Percentiles rank a stretch among this genome's conserved stretches.
phyloP scores from a whole-genome alignment of 1,140 invertebrate genomes.

The Drosophila pseudoobscura region DNA sequence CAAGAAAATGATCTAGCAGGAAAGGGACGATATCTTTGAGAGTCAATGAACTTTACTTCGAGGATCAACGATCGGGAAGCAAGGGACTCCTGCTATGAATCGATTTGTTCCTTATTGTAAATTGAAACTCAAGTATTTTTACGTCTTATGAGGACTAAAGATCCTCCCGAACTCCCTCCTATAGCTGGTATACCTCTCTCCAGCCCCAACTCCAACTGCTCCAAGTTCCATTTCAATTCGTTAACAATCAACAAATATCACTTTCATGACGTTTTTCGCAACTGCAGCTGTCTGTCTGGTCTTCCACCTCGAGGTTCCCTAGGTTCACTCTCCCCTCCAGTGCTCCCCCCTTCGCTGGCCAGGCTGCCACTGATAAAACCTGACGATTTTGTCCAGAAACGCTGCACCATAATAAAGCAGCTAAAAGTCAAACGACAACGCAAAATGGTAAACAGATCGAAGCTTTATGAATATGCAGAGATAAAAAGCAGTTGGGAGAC shows the following conservation, averaged over 20 bases:
- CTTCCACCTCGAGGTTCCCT: slow-evolving; percentile 30
- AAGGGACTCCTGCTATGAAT: background rate
- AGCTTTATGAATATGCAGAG: slow-evolving; percentile 78
- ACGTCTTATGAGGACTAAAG: too few relatives aligned
- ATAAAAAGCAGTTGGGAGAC: slow-evolving; percentile 51
- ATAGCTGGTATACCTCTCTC: background rate
- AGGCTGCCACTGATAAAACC: slow-evolving; percentile 58
- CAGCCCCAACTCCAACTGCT: background rate
- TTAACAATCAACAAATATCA: slow-evolving; percentile 68
- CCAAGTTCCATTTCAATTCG: slow-evolving; percentile 36
- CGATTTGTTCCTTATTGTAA: too few relatives aligned
- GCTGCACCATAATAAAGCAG: slow-evolving; percentile 57
- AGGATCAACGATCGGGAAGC: too few relatives aligned
- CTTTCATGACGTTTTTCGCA: slow-evolving; percentile 61
- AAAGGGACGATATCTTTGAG: too few relatives aligned
- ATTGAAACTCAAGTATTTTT: too few relatives aligned
- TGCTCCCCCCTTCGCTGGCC: background rate
- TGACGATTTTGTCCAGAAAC: slow-evolving; percentile 49
- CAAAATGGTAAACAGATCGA: slow-evolving; percentile 73
- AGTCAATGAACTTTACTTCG: too few relatives aligned
- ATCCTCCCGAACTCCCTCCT: background rate
- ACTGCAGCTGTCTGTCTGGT: slow-evolving; percentile 46
- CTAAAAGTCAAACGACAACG: slow-evolving; percentile 74
- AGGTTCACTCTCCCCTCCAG: background rate
- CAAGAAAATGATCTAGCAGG: slow-evolving; percentile 8